phyloP scores from a whole-genome alignment of 2,113 vertebrate genomes.

The human (Homo sapiens) region DNA sequence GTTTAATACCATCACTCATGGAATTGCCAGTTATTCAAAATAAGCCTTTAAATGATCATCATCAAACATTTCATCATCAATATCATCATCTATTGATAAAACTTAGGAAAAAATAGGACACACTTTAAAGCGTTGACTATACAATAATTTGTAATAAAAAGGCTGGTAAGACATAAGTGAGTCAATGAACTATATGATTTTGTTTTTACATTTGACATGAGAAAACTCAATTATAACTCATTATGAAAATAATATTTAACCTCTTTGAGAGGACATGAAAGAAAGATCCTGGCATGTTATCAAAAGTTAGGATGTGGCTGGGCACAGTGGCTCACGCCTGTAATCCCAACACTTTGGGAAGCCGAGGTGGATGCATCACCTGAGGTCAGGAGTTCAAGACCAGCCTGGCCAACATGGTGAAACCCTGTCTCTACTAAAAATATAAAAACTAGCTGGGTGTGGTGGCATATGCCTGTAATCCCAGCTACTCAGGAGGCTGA shows the following conservation, averaged over 20 bases:
- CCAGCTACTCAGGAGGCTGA: no score
- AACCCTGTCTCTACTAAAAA: no score
- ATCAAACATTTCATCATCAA: slow-evolving; percentile 91
- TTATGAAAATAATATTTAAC: neutral
- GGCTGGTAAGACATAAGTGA: neutral
- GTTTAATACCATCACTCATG: slow-evolving; percentile 81
- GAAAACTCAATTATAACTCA: neutral
- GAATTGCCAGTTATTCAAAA: slow-evolving; percentile 91
- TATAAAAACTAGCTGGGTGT: no score
- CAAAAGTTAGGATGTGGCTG: neutral
- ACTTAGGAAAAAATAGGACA: neutral
- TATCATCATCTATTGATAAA: slow-evolving; percentile 87
- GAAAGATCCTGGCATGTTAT: neutral
- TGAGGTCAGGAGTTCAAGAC: no score
- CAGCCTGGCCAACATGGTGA: no score
- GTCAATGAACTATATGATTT: neutral
- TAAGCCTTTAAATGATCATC: slow-evolving; percentile 93
- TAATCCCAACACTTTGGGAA: no score
- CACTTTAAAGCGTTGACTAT: neutral
- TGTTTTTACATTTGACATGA: neutral
- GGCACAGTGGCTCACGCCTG: no score
- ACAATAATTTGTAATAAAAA: neutral
- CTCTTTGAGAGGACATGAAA: neutral
- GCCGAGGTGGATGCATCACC: no score
- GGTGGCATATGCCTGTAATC: no score